Evolutionary conservation across 2,888 invertebrate species (phyloP).

Genomic region (Brachyptera risi): DNA sequence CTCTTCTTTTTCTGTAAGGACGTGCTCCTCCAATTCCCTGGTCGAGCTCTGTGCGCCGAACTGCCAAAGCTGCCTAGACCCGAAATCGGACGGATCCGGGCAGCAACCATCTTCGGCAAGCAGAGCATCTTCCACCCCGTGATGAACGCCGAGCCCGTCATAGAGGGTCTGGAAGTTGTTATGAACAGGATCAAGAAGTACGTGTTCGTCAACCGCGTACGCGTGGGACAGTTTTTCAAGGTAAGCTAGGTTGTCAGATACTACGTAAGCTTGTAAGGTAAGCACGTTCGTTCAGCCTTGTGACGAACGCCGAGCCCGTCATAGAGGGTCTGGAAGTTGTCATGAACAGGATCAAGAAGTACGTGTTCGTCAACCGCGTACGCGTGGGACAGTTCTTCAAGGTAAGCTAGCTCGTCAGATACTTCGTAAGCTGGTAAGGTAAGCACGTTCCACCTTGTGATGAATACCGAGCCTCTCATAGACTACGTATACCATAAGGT

Average conservation of each 20-base stretch:
- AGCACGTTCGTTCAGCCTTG: not conserved
- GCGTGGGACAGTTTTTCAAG: conserved; percentile 66
- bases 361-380: conserved; percentile 59
- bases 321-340: conserved; percentile 52
- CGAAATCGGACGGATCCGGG: conserved; percentile 55
- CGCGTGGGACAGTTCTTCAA: conserved; percentile 66
- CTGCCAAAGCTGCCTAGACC: conserved; percentile 64
- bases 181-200: conserved; percentile 64
- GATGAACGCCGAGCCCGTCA: conserved; percentile 47
- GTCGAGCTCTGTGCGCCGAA: conserved; percentile 61
- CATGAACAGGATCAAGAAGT: conserved; percentile 63
- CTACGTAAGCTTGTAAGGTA: not conserved
- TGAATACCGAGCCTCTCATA: too few relatives aligned
- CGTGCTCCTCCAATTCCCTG: conserved; percentile 55
- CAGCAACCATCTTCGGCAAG: conserved; percentile 50
- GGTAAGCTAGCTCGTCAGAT: too few relatives aligned
- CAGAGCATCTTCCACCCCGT: conserved; percentile 58
- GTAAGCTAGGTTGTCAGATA: too few relatives aligned
- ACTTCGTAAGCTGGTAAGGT: too few relatives aligned
- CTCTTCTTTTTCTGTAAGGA: too few relatives aligned
- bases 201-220: conserved; percentile 58
- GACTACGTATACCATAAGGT: too few relatives aligned
- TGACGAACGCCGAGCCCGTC: conserved; percentile 39
- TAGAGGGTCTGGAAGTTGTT: conserved; percentile 52
- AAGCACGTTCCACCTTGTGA: too few relatives aligned